These are phyloP conservation scores for Slavum lentiscoides DNA, from an alignment of 2,888 invertebrate species.

Conservation along the genomic window DNA sequence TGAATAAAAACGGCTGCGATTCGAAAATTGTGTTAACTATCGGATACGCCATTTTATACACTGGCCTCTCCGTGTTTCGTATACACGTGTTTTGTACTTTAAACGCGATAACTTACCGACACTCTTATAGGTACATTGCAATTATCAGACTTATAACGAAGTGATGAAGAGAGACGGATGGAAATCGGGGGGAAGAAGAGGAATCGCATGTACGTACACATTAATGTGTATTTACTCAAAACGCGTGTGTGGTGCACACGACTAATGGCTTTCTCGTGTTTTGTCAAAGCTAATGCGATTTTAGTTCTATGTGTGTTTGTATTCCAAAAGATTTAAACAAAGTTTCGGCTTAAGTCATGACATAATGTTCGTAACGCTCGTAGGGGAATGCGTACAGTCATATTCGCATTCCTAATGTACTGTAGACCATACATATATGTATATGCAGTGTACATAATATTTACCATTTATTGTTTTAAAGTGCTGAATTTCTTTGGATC, in stretches of 20 bases:
- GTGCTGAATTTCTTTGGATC: not conserved
- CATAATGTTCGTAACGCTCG: not conserved
- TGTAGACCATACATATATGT: too few relatives aligned
- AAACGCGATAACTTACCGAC: conserved; percentile 6
- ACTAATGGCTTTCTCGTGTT: conserved; percentile 50
- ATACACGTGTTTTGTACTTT: not conserved
- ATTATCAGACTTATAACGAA: conserved; percentile 11
- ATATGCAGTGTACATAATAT: not conserved
- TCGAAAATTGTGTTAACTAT: too few relatives aligned
- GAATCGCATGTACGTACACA: conserved; percentile 27
- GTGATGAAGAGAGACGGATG: not conserved
- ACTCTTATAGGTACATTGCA: not conserved
- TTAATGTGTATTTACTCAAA: conserved; percentile 2
- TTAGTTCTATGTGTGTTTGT: conserved; percentile 31
- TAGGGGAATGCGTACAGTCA: not conserved
- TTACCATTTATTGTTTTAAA: not conserved
- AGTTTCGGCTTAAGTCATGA: conserved; percentile 14
- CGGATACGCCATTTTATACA: too few relatives aligned
- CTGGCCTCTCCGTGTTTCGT: not conserved
- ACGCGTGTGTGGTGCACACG: conserved; percentile 8
- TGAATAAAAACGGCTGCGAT: too few relatives aligned
- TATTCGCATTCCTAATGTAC: not conserved
- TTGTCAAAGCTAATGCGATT: conserved; percentile 42
- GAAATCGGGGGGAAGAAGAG: not conserved
- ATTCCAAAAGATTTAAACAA: conserved; percentile 29